Conservation (phyloP, 2,797 vertebrate species). For the Steatocranus sp. region DNA sequence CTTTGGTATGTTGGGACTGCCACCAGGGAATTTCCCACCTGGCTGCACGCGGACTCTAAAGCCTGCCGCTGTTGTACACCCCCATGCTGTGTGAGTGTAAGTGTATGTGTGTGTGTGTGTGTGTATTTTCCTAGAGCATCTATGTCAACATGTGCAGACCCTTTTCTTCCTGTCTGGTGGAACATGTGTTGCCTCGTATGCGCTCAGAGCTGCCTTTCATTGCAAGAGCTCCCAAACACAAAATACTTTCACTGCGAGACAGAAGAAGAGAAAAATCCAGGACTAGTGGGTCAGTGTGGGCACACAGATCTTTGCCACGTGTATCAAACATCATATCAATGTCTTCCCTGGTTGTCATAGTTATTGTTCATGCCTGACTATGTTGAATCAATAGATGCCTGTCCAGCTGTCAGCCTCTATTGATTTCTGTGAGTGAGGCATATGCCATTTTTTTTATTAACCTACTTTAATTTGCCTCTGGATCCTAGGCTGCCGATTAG, state of each 20-base stretch:
- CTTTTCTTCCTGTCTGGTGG: constrained; percentile 52
- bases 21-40: constrained; percentile 63
- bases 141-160: constrained; percentile 38
- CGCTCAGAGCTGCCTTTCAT: constrained; percentile 22
- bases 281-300: background rate
- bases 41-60: constrained; percentile 51
- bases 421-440: background rate
- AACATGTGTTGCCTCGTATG: constrained; percentile 29
- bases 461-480: background rate
- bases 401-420: background rate
- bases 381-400: constrained; percentile 1
- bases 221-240: background rate
- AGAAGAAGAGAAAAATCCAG: background rate
- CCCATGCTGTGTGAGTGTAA: background rate
- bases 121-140: constrained; percentile 17
- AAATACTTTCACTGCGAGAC: background rate
- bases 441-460: background rate
- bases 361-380: background rate
- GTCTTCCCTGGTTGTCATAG: background rate
- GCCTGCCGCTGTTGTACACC: constrained; percentile 18
- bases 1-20: constrained; percentile 39
- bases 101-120: background rate
- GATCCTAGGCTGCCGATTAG: background rate
- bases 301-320: background rate
- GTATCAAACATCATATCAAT: background rate